A percentile compares a stretch with the other conserved stretches of the same genome.
Conservation (phyloP, 2,797 vertebrate species). For the Cossypha polioptera region DNA sequence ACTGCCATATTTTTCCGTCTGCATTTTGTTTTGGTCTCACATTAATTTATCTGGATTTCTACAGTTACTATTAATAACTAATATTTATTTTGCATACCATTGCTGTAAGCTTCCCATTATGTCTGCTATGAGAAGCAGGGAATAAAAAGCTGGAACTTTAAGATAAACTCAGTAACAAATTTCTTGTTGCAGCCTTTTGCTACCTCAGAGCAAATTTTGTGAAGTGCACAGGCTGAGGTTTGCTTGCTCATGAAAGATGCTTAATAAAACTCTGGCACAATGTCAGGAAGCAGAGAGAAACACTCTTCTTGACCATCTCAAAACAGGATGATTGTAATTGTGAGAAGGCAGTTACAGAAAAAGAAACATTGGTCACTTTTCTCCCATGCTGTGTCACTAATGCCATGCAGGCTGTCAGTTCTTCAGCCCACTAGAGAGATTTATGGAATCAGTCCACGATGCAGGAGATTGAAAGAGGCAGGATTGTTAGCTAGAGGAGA, state of each 20-base stretch:
- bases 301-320: not conserved
- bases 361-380: conserved; percentile 19
- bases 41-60: not conserved
- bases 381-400: conserved; percentile 30
- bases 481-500: conserved; percentile 70
- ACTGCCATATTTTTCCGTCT: not conserved
- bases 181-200: not conserved
- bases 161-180: not conserved
- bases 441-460: conserved; percentile 81
- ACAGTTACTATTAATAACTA: not conserved
- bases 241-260: not conserved
- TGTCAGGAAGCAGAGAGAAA: conserved; percentile 11
- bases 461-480: conserved; percentile 74
- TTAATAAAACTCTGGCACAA: not conserved
- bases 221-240: not conserved
- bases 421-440: conserved; percentile 75
- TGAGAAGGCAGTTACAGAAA: conserved; percentile 27
- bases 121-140: not conserved
- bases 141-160: not conserved
- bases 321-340: not conserved
- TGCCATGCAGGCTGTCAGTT: conserved; percentile 65
- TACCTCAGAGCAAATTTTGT: not conserved
- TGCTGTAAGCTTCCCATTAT: not conserved
- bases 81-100: not conserved
- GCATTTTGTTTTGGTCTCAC: not conserved